A percentile compares a stretch with the other conserved stretches of the same genome.
Evolutionary conservation across 2,113 vertebrate genomes (phyloP).

Genomic region (Rhegmatorhina hoffmannsi): DNA sequence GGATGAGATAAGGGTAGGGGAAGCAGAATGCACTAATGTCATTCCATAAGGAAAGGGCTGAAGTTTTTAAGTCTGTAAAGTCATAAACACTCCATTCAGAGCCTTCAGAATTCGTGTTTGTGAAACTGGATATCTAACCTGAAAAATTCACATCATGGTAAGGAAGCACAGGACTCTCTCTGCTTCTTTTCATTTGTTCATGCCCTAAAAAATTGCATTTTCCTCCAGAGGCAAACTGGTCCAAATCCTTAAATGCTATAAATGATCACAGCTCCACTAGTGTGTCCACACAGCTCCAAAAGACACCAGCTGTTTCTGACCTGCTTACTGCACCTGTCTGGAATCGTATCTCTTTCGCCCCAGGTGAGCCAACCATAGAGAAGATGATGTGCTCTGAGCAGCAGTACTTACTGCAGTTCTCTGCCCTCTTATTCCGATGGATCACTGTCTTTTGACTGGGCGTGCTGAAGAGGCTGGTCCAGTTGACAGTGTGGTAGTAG

Average conservation of each 20-base stretch:
- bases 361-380: background rate
- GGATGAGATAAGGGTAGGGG: background rate
- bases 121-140: background rate
- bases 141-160: background rate
- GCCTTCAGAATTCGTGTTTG: background rate
- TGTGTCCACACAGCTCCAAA: fast-evolving
- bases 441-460: slow-evolving; percentile 88
- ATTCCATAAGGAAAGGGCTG: background rate
- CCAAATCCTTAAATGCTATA: background rate
- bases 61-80: background rate
- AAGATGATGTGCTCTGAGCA: background rate
- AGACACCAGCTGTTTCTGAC: background rate
- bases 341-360: background rate
- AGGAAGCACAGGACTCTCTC: background rate
- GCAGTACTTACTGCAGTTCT: slow-evolving; percentile 91
- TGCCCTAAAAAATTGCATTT: background rate
- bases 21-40: background rate
- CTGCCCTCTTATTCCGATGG: slow-evolving; percentile 87
- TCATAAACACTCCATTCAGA: background rate
- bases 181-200: background rate
- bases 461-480: slow-evolving; percentile 90
- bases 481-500: slow-evolving; percentile 96
- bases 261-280: background rate
- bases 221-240: background rate
- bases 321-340: too few species aligned